Base-by-base conservation (phyloP, 2,888 invertebrate species). In the Pharmacophagus antenor region DNA sequence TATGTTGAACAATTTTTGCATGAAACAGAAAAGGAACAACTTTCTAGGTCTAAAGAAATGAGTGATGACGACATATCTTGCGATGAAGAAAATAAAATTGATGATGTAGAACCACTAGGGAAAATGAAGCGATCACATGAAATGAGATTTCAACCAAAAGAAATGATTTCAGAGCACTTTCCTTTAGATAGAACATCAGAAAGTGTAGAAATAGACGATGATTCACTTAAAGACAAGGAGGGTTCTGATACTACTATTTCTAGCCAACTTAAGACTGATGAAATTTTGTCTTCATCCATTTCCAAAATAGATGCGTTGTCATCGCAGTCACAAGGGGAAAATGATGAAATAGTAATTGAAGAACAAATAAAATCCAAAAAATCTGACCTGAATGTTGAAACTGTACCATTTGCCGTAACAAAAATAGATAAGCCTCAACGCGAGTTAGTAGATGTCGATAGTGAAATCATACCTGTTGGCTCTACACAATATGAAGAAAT, bases 91-190 rank as follows among this genome's bases (percentile, higher is more conserved):
- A 79, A 85, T 31, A 84, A 84, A 67, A 77, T 80, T 46, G 88
- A 86, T 59, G 84, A 84, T 51, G 85, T 84, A 47, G 93, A 93
- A 68, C 93, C 93, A 56, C 85, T 92, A n/a, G 91, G 93, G 23
- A 93, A 93, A 76, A 97, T 97, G 97, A 97, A 97, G 77, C 92
- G 97, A 62, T 97, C 97, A 0, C 95, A 95, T 69, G 97, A 97
- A 89, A 97, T 97, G 97, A 95, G 96, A 62, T 97, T 97, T 77
- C 94, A 93, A 69, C 95, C 95, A 3, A 91, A 90, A 63, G 86
- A 92, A 48, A 83, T 92, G 71, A 80, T 91, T 42, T 87, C 88
- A 6, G 92, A 92, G 63, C 80, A 83, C 71, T 90, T 90, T 62
- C 87, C 84, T 20, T 62, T 74, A n/a, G 84, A 86, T 70, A 79